Percentiles rank a stretch among this genome's conserved stretches.
phyloP scores from a whole-genome alignment of 1,140 invertebrate genomes.

The Drosophila navojoa region DNA sequence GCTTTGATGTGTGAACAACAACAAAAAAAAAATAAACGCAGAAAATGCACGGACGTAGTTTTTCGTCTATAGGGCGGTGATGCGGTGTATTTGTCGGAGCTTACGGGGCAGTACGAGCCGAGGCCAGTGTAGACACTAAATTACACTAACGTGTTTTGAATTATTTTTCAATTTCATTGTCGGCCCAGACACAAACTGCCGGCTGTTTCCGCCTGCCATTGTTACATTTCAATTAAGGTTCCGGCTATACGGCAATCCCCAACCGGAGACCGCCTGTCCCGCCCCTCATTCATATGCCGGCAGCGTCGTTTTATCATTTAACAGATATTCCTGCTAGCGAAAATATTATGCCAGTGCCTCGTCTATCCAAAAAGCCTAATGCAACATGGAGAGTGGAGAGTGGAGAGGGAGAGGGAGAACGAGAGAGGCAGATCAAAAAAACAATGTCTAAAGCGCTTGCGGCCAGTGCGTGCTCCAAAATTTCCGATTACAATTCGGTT shows the following conservation, averaged over 20 bases:
- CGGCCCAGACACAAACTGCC: conserved; percentile 59
- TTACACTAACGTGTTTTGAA: conserved; percentile 83
- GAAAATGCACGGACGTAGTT: conserved; percentile 35
- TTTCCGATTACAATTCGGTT: not conserved
- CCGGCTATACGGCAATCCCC: conserved; percentile 14
- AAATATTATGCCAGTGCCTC: conserved; percentile 64
- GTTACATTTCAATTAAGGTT: conserved; percentile 80
- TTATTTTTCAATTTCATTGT: conserved; percentile 83
- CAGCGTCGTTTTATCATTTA: conserved; percentile 77
- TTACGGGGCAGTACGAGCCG: conserved; percentile 17
- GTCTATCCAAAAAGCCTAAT: conserved; percentile 59
- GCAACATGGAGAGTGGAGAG: not conserved
- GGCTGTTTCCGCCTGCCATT: conserved; percentile 70
- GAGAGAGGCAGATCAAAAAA: not conserved
- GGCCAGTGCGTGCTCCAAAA: not conserved
- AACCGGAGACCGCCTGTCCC: no score
- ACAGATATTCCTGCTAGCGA: conserved; percentile 66
- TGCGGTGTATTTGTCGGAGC: not conserved
- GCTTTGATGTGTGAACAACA: conserved; percentile 79
- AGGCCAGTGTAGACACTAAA: conserved; percentile 67
- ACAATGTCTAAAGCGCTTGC: not conserved
- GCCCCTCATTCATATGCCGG: conserved; percentile 30
- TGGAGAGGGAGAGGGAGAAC: no score
- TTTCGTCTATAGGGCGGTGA: not conserved
- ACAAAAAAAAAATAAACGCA: conserved; percentile 64